These are phyloP conservation scores for Pangasius larnaudii DNA, from an alignment of 2,797 vertebrate genomes.

Conservation along the genomic window DNA sequence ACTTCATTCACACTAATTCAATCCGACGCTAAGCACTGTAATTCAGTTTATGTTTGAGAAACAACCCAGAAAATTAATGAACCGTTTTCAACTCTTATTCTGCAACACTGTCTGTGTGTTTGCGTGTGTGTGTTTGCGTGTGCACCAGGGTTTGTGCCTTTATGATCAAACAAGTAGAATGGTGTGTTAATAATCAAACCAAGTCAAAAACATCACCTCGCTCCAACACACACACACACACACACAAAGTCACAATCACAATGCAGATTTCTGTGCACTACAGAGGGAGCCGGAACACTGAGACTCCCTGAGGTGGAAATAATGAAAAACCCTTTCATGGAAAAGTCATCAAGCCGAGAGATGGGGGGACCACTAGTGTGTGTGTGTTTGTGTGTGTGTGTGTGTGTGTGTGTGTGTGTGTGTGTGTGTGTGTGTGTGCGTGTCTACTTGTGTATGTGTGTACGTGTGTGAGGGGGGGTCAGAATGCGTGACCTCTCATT, in stretches of 20 bases:
- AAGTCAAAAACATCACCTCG: slow-evolving; percentile 52
- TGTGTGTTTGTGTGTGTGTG: slow-evolving; percentile 48
- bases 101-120: slow-evolving; percentile 32
- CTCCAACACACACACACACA: slow-evolving; percentile 31
- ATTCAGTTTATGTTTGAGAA: slow-evolving; percentile 44
- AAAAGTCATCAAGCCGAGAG: slow-evolving; percentile 83
- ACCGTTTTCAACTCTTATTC: slow-evolving; percentile 39
- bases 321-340: slow-evolving; percentile 84
- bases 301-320: slow-evolving; percentile 81
- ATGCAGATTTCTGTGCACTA: slow-evolving; percentile 58
- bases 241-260: slow-evolving; percentile 41
- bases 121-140: slow-evolving; percentile 33
- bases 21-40: slow-evolving; percentile 29
- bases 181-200: slow-evolving; percentile 57
- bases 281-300: slow-evolving; percentile 74
- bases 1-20: slow-evolving; percentile 19
- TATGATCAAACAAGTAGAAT: slow-evolving; percentile 54
- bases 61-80: slow-evolving; percentile 42
- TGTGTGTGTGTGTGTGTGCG: slow-evolving; percentile 39
- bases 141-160: slow-evolving; percentile 30
- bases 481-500: slow-evolving; percentile 81
- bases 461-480: slow-evolving; percentile 66
- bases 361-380: slow-evolving; percentile 66
- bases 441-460: slow-evolving; percentile 55
- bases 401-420: slow-evolving; percentile 58